These are phyloP conservation scores for Sphaeridia pumilis DNA, from an alignment of 2,888 invertebrate species.

Conservation along the genomic window DNA sequence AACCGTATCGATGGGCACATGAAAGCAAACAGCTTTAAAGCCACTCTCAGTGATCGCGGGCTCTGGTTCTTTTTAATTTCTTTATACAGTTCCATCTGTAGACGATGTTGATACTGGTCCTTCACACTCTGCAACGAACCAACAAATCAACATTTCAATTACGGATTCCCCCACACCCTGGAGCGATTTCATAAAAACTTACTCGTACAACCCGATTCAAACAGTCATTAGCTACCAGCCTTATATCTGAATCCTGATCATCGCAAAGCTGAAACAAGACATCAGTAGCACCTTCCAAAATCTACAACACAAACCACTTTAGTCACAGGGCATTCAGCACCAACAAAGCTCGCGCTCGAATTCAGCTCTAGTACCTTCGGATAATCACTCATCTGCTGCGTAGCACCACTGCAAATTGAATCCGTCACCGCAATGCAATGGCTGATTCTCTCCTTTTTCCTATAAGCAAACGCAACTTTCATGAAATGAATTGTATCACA, in stretches of 20 bases:
- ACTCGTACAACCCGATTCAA: constrained; percentile 64
- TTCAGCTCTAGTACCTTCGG: constrained; percentile 37
- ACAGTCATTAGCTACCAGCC: constrained; percentile 70
- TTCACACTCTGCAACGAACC: constrained; percentile 46
- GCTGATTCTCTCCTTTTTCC: constrained; percentile 63
- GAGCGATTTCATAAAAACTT: constrained; percentile 21
- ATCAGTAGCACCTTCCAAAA: constrained; percentile 59
- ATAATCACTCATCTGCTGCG: constrained; percentile 51
- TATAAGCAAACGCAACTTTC: constrained; percentile 37
- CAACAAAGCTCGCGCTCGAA: background rate
- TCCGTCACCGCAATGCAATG: constrained; percentile 62
- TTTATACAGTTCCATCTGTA: constrained; percentile 67
- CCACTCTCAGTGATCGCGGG: constrained; percentile 58
- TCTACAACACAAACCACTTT: constrained; percentile 39
- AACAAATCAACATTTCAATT: too few relatives aligned
- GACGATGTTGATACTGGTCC: constrained; percentile 56
- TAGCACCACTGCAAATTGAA: constrained; percentile 52
- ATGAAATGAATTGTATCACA: background rate
- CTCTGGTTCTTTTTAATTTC: constrained; percentile 68
- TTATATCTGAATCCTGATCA: constrained; percentile 62
- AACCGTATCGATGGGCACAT: constrained; percentile 31
- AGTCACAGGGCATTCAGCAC: background rate
- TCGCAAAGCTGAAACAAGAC: constrained; percentile 59
- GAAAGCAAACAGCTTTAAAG: constrained; percentile 43
- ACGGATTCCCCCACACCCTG: background rate